A percentile compares a stretch with the other conserved stretches of the same genome.
Evolutionary conservation across 2,113 vertebrate genomes (phyloP).

Genomic region (Sander vitreus): DNA sequence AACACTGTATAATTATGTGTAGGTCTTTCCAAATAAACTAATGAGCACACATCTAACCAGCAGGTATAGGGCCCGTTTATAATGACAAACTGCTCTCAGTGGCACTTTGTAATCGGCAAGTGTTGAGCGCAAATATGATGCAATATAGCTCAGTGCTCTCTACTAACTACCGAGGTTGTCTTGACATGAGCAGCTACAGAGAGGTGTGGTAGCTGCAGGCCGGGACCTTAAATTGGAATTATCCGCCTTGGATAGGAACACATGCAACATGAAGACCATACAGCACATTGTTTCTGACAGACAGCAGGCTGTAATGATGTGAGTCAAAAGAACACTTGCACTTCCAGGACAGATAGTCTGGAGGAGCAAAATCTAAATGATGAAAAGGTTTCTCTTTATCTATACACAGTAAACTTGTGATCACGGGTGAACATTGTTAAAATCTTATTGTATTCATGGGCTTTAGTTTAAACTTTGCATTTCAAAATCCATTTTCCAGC

Average conservation of each 20-base stretch:
- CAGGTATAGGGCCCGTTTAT: neutral
- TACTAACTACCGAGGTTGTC: slow-evolving; percentile 22
- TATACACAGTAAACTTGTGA: neutral
- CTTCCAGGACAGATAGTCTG: slow-evolving; percentile 3
- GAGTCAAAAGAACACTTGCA: slow-evolving; percentile 29
- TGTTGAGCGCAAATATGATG: too few relatives aligned
- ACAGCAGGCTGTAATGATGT: slow-evolving; percentile 35
- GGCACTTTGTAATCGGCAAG: neutral
- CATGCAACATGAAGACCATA: slow-evolving; percentile 39
- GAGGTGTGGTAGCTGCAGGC: slow-evolving; percentile 40
- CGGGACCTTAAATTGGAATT: slow-evolving; percentile 43
- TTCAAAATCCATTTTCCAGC: neutral
- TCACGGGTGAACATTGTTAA: neutral
- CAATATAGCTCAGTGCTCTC: too few relatives aligned
- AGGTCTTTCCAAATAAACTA: slow-evolving; percentile 12
- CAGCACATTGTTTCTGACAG: slow-evolving; percentile 44
- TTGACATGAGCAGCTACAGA: slow-evolving; percentile 41
- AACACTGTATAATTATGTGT: neutral
- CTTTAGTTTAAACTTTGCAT: neutral
- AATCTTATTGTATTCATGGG: neutral
- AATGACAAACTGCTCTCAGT: slow-evolving; percentile 1
- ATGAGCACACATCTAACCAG: slow-evolving; percentile 19
- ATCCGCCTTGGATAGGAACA: slow-evolving; percentile 21
- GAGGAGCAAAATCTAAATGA: neutral
- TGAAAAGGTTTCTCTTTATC: neutral